Conservation (phyloP, 1,140 invertebrate species). For the Hesperophylax magnus region DNA sequence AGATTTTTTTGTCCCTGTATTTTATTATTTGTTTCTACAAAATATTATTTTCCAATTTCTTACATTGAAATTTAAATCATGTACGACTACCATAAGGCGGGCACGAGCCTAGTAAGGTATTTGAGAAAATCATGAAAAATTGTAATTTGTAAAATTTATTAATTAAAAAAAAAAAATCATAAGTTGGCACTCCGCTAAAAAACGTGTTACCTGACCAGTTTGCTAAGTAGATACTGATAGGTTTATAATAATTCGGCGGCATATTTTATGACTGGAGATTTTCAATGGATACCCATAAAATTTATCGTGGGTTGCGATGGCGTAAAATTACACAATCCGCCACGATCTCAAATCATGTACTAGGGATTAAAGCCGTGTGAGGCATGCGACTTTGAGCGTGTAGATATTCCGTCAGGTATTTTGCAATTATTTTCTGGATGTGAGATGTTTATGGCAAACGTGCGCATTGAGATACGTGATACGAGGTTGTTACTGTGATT, state of each 20-base stretch:
- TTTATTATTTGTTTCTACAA: no score
- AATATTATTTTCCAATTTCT: no score
- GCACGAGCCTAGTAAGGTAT: no score
- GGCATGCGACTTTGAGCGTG: background rate
- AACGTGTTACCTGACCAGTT: no score
- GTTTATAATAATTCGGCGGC: conserved; percentile 24
- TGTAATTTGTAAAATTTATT: no score
- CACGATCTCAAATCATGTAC: background rate
- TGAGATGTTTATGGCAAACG: conserved; percentile 12
- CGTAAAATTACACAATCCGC: conserved; percentile 13
- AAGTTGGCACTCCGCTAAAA: no score
- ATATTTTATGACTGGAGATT: conserved; percentile 22
- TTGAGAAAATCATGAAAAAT: no score
- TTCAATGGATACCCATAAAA: conserved; percentile 18
- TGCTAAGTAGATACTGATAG: background rate
- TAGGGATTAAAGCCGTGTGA: no score
- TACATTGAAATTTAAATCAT: no score
- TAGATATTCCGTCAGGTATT: background rate
- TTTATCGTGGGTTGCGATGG: background rate
- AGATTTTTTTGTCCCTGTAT: no score
- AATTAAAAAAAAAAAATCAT: no score
- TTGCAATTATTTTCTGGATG: background rate
- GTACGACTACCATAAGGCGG: no score
- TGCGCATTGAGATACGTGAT: background rate
- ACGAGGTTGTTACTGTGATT: background rate